Percentiles rank a stretch among this genome's conserved stretches.
Conservation (phyloP, 2,113 vertebrate genomes). For the Rana temporaria region DNA sequence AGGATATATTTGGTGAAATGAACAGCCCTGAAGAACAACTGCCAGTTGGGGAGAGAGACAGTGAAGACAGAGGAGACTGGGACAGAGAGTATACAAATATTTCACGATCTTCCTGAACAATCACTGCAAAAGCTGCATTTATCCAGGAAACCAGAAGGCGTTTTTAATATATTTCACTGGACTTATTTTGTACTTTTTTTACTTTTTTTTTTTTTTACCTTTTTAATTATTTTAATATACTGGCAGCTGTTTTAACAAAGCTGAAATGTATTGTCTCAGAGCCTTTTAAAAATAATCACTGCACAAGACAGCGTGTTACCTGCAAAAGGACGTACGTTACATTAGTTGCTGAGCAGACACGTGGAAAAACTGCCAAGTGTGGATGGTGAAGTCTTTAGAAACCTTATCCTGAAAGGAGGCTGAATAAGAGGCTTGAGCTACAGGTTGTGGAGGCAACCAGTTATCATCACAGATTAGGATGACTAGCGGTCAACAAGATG, state of each 20-base stretch:
- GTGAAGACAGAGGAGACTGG: constrained; percentile 42
- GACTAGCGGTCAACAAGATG: constrained; percentile 27
- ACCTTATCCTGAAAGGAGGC: neutral
- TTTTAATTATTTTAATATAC: neutral
- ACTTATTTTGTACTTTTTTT: neutral
- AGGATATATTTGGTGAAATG: constrained; percentile 78
- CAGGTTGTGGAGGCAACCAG: constrained; percentile 53
- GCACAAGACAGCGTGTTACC: neutral
- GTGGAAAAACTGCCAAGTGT: neutral
- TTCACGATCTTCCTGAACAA: constrained; percentile 27
- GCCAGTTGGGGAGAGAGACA: constrained; percentile 67
- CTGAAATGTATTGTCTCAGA: neutral
- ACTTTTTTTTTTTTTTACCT: neutral
- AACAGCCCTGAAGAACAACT: constrained; percentile 72
- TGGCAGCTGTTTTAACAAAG: neutral
- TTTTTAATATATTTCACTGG: neutral
- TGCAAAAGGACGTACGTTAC: neutral
- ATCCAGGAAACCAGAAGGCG: neutral
- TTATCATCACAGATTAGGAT: constrained; percentile 54
- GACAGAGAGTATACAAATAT: constrained; percentile 4
- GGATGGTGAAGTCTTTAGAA: neutral
- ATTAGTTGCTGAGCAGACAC: neutral
- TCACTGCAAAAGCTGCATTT: constrained; percentile 1
- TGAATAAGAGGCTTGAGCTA: neutral
- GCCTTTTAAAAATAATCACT: neutral